A percentile compares a stretch with the other conserved stretches of the same genome.
Evolutionary conservation across 2,797 vertebrate species (phyloP).

Genomic region (Diplodus sargus): DNA sequence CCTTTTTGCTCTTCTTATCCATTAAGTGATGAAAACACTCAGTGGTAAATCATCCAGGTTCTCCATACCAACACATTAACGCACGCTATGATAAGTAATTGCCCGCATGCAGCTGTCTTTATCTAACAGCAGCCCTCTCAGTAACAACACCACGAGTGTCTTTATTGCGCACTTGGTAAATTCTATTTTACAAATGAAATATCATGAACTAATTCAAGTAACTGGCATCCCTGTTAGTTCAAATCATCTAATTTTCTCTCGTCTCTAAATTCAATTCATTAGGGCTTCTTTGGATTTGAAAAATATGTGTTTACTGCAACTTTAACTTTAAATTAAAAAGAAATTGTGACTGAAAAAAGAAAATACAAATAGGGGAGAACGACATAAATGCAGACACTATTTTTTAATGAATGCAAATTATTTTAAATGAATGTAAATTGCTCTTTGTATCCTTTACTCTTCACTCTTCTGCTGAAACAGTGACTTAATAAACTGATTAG

Average conservation of each 20-base stretch:
- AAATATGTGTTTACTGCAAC: no score
- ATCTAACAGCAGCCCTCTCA: not conserved
- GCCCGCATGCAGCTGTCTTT: not conserved
- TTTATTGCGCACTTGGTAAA: conserved; percentile 8
- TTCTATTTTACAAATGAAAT: conserved; percentile 6
- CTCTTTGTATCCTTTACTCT: not conserved
- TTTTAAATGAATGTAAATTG: no score
- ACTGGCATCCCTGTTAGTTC: not conserved
- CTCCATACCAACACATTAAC: not conserved
- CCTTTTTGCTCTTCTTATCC: not conserved
- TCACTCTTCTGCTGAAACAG: conserved; percentile 2
- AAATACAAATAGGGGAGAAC: no score
- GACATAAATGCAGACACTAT: no score
- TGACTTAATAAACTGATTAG: not conserved
- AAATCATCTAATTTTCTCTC: not conserved
- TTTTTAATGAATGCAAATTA: no score
- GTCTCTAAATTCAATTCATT: not conserved
- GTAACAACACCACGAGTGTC: not conserved
- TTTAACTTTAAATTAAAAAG: no score
- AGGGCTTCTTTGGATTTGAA: no score
- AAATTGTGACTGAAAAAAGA: no score
- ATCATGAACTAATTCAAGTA: not conserved
- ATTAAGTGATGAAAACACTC: conserved; percentile 1
- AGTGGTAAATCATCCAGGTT: conserved; percentile 2
- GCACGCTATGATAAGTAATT: no score